Evolutionary conservation across 2,797 vertebrate genomes (phyloP).

Genomic region (Synaphobranchus kaupii): DNA sequence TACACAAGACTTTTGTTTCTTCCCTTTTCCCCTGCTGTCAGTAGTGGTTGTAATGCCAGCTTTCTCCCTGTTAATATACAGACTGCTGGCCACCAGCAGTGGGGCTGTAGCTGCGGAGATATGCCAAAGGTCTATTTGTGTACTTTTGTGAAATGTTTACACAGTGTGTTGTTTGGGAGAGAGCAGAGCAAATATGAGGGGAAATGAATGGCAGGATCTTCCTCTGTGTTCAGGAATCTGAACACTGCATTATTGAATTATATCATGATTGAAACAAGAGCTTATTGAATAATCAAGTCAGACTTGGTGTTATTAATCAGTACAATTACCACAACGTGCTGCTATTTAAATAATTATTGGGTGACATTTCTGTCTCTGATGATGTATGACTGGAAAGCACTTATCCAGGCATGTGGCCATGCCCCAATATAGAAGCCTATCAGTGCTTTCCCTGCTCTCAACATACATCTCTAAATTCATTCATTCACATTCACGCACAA

Average conservation of each 20-base stretch:
- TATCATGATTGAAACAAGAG: not conserved
- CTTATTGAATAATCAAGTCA: not conserved
- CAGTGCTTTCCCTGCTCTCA: not conserved
- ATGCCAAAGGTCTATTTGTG: constrained; percentile 23
- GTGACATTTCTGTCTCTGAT: not conserved
- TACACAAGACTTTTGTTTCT: not conserved
- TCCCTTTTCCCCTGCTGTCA: not conserved
- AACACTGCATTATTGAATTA: constrained; percentile 1
- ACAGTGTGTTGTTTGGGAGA: constrained; percentile 25
- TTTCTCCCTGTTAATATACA: not conserved
- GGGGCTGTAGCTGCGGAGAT: not conserved
- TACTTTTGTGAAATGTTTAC: constrained; percentile 9
- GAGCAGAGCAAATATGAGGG: constrained; percentile 8
- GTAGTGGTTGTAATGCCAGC: not conserved
- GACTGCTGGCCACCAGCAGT: not conserved
- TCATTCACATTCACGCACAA: not conserved
- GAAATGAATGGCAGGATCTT: not conserved
- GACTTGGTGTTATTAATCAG: constrained; percentile 5
- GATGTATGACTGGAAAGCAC: not conserved
- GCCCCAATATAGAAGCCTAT: not conserved
- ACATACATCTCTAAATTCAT: not conserved
- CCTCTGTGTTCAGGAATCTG: not conserved
- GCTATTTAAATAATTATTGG: constrained; percentile 10
- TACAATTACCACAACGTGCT: constrained; percentile 1
- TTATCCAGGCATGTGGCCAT: constrained; percentile 9